Conservation (phyloP, 2,797 vertebrate species). For the Hippopotamyrus pictus region DNA sequence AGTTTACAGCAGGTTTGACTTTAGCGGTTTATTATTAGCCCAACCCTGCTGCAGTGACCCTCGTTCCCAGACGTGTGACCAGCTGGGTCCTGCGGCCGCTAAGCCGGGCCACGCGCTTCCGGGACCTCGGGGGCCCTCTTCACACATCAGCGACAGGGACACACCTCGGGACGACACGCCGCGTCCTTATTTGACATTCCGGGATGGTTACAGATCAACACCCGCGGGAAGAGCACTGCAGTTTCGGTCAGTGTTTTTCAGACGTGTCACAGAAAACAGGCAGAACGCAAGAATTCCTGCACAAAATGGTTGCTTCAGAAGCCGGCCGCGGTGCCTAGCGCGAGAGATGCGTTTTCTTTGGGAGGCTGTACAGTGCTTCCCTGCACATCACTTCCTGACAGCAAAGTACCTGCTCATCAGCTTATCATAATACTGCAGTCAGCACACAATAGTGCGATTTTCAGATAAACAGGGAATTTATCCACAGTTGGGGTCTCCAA, state of each 20-base stretch:
- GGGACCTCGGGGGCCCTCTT: background rate
- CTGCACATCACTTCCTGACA: background rate
- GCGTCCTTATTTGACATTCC: background rate
- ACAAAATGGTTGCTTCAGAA: background rate
- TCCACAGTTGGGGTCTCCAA: background rate
- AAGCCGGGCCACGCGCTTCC: background rate
- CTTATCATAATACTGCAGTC: background rate
- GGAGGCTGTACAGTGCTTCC: background rate
- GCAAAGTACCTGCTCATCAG: background rate
- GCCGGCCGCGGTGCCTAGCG: background rate
- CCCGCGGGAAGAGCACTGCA: background rate
- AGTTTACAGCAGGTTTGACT: background rate
- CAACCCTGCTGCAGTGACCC: background rate
- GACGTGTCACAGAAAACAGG: background rate
- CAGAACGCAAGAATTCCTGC: background rate
- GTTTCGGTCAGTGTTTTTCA: background rate
- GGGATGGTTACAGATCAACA: background rate
- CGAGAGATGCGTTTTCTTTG: background rate
- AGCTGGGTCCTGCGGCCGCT: background rate
- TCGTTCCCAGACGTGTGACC: background rate
- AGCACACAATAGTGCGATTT: background rate
- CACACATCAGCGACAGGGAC: background rate
- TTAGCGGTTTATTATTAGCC: background rate
- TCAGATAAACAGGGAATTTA: background rate
- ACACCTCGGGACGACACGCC: background rate